A percentile compares a stretch with the other conserved stretches of the same genome.
phyloP scores from a whole-genome alignment of 1,140 invertebrate genomes.

The Drosophila albomicans region DNA sequence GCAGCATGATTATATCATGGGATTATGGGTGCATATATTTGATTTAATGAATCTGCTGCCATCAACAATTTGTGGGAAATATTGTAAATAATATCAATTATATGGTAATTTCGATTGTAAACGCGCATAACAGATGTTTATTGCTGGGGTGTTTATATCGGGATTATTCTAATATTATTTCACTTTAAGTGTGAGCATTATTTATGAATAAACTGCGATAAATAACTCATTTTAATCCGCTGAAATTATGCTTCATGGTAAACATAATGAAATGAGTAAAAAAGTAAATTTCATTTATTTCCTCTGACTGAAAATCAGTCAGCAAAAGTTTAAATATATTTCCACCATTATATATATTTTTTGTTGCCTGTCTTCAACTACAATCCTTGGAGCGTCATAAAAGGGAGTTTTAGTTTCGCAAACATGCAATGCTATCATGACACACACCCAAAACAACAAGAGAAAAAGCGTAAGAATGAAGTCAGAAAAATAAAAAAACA shows the following conservation, averaged over 20 bases:
- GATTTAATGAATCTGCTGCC: slow-evolving; percentile 31
- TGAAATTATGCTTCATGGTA: neutral
- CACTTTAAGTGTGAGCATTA: neutral
- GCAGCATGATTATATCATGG: slow-evolving; percentile 46
- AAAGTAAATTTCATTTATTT: neutral
- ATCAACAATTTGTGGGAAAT: slow-evolving; percentile 23
- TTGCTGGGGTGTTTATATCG: neutral
- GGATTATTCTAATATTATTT: neutral
- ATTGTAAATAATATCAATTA: slow-evolving; percentile 14
- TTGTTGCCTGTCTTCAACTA: slow-evolving; percentile 19
- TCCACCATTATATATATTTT: slow-evolving; percentile 21
- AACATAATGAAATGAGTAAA: neutral
- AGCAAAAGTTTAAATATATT: slow-evolving; percentile 34
- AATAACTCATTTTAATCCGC: too few species aligned
- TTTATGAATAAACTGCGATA: too few species aligned
- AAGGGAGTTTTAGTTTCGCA: slow-evolving; percentile 15
- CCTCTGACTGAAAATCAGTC: neutral
- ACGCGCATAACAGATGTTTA: neutral
- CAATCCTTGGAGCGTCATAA: slow-evolving; percentile 59
- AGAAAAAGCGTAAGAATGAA: slow-evolving; percentile 32
- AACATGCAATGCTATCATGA: slow-evolving; percentile 58
- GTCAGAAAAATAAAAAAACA: slow-evolving; percentile 50
- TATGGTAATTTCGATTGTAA: slow-evolving; percentile 6
- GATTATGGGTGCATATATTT: slow-evolving; percentile 40
- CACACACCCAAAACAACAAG: slow-evolving; percentile 26